These are phyloP conservation scores for Rotaria magnacalcarata DNA, from an alignment of 2,888 invertebrate species.

Conservation along the genomic window DNA sequence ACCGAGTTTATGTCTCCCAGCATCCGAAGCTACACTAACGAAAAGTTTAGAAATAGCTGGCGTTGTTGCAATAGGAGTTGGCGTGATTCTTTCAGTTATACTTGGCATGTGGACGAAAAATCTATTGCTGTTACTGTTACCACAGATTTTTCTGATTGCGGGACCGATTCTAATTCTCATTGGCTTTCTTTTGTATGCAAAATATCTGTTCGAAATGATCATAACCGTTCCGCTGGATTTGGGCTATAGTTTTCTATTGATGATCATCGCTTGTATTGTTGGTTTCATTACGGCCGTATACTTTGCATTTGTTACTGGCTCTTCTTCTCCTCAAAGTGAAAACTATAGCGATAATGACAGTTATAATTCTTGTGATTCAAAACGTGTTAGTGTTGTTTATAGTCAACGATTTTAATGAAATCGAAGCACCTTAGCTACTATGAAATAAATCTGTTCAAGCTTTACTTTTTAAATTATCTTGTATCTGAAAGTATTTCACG, in stretches of 20 bases:
- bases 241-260: background rate
- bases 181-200: background rate
- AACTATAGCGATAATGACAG: too few species aligned
- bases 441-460: too few species aligned
- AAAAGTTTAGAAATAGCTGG: background rate
- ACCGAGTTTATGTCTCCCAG: accelerated
- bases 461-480: too few species aligned
- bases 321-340: too few species aligned
- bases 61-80: background rate
- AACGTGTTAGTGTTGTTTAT: too few species aligned
- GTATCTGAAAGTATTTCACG: too few species aligned
- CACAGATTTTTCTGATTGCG: background rate
- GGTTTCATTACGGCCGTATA: background rate
- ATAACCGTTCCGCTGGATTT: too few species aligned
- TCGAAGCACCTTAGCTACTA: too few species aligned
- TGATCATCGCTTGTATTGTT: background rate
- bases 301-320: background rate
- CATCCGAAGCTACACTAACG: accelerated
- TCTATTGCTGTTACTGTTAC: background rate
- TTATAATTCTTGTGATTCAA: too few species aligned
- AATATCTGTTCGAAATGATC: background rate
- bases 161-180: background rate
- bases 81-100: background rate
- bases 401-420: too few species aligned
- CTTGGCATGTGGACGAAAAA: background rate